Evolutionary conservation across 2,113 vertebrate species (phyloP), one percentile per base, ranked within the genome.

Genomic region (Brachyhypopomus occidentalis): DNA sequence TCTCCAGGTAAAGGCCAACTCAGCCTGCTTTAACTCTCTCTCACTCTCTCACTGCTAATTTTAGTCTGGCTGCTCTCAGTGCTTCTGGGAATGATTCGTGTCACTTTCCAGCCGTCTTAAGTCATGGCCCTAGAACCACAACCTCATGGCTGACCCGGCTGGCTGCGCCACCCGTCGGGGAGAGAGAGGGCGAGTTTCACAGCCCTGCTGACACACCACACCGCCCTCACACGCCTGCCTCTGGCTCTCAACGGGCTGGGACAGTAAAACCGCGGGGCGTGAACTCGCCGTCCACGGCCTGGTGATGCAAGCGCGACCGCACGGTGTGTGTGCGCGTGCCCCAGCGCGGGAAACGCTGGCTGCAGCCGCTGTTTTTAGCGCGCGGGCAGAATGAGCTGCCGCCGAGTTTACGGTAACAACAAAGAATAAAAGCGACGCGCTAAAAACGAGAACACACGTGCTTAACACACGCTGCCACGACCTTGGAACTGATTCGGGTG

Each of bases 61-160:
- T 86, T 84, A 87, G 70, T 75, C 67, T 74, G 20, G 58, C 25
- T 48, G 58, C 73, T 78, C 72, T 84, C 12, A 58, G 74, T 72
- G 25, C 60, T 82, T 82, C 77, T 86, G 82, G 82, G 75, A 86
- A 86, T 84, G 82, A 85, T 79, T 82, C 41, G 62, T 72, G 73
- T 84, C 79, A 78, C 79, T 82, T 84, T 85, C 86, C 84, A 84
- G 84, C 82, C 82, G 70, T 85, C 76, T 78, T 72, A 80, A 85
- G 78, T 81, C 74, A 79, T 36, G 55, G 72, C 58, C n/a, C 76
- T 77, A 19, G 77, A 84, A 81, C 82, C 82, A 81, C 82, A 86
- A 79, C 77, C 77, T 75, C 72, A 25, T 64, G 56, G n/a, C 60
- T 48, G 81, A 77, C 74, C 52, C 77, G 12, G 45, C 45, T 2